A percentile compares a stretch with the other conserved stretches of the same genome.
These are phyloP conservation scores for Ceryle rudis DNA, from an alignment of 2,797 vertebrate genomes.

Conservation along the genomic window DNA sequence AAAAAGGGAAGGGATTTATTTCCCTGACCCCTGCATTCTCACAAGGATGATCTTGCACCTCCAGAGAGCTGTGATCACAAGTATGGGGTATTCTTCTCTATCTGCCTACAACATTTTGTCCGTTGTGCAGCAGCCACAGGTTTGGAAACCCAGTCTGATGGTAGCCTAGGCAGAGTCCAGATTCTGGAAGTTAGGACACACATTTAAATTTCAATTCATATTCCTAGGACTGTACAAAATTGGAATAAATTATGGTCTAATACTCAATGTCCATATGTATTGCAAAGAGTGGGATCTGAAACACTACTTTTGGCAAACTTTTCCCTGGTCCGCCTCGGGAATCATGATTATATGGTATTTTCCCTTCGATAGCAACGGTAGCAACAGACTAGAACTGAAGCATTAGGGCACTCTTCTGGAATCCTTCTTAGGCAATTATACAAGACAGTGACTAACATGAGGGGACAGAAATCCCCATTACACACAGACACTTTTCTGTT, in stretches of 20 bases:
- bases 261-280: neutral
- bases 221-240: neutral
- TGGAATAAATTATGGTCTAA: neutral
- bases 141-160: neutral
- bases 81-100: neutral
- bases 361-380: neutral
- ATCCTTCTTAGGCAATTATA: neutral
- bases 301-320: neutral
- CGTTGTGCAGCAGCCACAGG: neutral
- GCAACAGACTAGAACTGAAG: neutral
- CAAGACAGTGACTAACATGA: neutral
- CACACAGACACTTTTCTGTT: neutral
- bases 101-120: neutral
- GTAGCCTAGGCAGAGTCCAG: neutral
- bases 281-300: neutral
- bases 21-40: neutral
- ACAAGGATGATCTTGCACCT: neutral
- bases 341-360: no score
- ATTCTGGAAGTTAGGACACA: neutral
- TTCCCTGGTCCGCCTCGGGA: neutral
- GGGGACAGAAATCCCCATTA: neutral
- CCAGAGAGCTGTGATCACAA: neutral
- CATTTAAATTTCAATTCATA: neutral
- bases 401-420: neutral
- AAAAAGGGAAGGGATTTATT: neutral